A percentile compares a stretch with the other conserved stretches of the same genome.
phyloP scores from a whole-genome alignment of 2,888 invertebrate species.

The Stictocephala bisonia region DNA sequence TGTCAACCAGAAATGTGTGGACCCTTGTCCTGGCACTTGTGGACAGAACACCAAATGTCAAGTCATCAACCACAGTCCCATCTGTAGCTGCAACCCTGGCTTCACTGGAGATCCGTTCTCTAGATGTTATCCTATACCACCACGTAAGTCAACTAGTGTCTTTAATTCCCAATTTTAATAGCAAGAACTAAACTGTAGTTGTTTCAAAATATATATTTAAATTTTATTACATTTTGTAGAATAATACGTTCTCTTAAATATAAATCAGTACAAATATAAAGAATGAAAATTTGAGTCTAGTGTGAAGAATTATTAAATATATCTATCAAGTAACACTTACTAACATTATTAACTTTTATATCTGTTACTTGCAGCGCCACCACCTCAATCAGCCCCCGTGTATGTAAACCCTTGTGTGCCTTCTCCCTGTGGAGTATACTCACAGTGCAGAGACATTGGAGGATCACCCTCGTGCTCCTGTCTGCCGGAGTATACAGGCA shows the following conservation, averaged over 20 bases:
- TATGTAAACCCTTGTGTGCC: conserved; percentile 74
- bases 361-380: conserved; percentile 37
- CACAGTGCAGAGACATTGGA: conserved; percentile 74
- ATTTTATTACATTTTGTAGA: too few relatives aligned
- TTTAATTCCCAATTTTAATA: too few relatives aligned
- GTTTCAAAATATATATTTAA: too few relatives aligned
- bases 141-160: too few relatives aligned
- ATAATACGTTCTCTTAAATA: too few relatives aligned
- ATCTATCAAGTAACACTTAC: too few relatives aligned
- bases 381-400: conserved; percentile 58
- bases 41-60: conserved; percentile 64
- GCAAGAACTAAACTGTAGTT: too few relatives aligned
- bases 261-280: too few relatives aligned
- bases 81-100: conserved; percentile 64
- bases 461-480: conserved; percentile 74
- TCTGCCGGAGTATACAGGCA: conserved; percentile 73
- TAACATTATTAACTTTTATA: background rate
- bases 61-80: conserved; percentile 64
- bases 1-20: conserved; percentile 62
- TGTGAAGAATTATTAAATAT: too few relatives aligned
- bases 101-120: conserved; percentile 65
- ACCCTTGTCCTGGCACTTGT: conserved; percentile 63
- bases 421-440: conserved; percentile 80
- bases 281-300: too few relatives aligned
- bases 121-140: conserved; percentile 60